phyloP scores from a whole-genome alignment of 2,888 invertebrate genomes.

The Deilephila porcellus region DNA sequence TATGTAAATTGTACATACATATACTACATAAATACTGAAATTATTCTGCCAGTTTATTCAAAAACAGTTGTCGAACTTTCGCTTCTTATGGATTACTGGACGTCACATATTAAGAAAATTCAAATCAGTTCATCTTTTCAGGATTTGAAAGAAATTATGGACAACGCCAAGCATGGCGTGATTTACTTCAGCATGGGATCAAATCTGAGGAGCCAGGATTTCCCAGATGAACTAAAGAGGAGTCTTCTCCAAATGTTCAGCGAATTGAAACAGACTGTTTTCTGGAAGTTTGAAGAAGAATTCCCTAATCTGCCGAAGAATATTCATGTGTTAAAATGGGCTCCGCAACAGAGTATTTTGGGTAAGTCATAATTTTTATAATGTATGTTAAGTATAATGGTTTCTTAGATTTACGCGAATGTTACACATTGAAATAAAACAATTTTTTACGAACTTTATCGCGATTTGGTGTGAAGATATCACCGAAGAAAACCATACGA shows the following conservation, averaged over 20 bases:
- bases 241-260: slow-evolving; percentile 63
- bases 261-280: slow-evolving; percentile 67
- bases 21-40: too few species aligned
- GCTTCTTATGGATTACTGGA: background rate
- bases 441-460: too few species aligned
- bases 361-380: slow-evolving; percentile 51
- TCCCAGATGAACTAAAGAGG: slow-evolving; percentile 50
- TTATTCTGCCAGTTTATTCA: too few species aligned
- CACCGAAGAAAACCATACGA: too few species aligned
- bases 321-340: slow-evolving; percentile 70
- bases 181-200: slow-evolving; percentile 71
- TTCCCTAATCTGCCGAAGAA: slow-evolving; percentile 63
- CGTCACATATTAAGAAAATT: background rate
- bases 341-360: slow-evolving; percentile 64
- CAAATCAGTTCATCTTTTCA: slow-evolving; percentile 35
- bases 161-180: slow-evolving; percentile 58
- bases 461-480: too few species aligned
- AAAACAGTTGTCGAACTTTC: too few species aligned
- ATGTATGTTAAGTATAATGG: too few species aligned
- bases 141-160: slow-evolving; percentile 58
- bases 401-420: too few species aligned
- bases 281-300: slow-evolving; percentile 75
- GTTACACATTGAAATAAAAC: too few species aligned
- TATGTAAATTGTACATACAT: too few species aligned
- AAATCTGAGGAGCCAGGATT: slow-evolving; percentile 53